phyloP scores from a whole-genome alignment of 2,113 vertebrate genomes.

The Microcebus murinus region DNA sequence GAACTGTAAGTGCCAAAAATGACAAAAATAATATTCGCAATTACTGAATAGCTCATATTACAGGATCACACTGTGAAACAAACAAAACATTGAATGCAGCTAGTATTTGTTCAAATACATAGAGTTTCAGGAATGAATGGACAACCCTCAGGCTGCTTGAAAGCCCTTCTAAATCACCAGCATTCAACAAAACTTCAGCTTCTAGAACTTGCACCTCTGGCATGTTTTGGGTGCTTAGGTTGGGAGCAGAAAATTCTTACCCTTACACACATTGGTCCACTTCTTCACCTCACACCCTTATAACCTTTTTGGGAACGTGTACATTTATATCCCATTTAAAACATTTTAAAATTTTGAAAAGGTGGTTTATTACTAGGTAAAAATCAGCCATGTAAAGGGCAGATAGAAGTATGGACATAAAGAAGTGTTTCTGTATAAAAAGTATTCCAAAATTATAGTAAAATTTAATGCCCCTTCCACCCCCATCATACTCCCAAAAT shows the following conservation, averaged over 20 bases:
- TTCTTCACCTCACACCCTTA: not conserved
- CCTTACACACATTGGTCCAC: not conserved
- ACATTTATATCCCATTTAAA: constrained; percentile 28
- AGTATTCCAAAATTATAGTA: not conserved
- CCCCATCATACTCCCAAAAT: not conserved
- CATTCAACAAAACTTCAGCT: not conserved
- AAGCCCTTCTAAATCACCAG: constrained; percentile 38
- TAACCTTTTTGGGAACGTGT: not conserved
- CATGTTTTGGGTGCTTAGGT: not conserved
- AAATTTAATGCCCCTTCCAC: not conserved
- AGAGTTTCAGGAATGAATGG: not conserved
- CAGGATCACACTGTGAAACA: constrained; percentile 80
- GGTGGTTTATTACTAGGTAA: constrained; percentile 22
- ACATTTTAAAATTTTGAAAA: constrained; percentile 34
- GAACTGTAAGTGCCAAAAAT: constrained; percentile 67
- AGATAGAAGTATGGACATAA: not conserved
- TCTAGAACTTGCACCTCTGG: not conserved
- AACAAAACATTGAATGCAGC: not conserved
- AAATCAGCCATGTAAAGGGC: not conserved
- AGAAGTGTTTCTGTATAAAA: not conserved
- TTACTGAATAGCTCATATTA: constrained; percentile 54
- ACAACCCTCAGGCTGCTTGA: not conserved
- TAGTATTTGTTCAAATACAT: not conserved
- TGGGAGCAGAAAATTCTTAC: not conserved
- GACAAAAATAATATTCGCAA: constrained; percentile 56